Percentiles rank a stretch among this genome's conserved stretches.
Evolutionary conservation across 2,888 invertebrate species (phyloP).

Genomic region (Lycaena phlaeas): DNA sequence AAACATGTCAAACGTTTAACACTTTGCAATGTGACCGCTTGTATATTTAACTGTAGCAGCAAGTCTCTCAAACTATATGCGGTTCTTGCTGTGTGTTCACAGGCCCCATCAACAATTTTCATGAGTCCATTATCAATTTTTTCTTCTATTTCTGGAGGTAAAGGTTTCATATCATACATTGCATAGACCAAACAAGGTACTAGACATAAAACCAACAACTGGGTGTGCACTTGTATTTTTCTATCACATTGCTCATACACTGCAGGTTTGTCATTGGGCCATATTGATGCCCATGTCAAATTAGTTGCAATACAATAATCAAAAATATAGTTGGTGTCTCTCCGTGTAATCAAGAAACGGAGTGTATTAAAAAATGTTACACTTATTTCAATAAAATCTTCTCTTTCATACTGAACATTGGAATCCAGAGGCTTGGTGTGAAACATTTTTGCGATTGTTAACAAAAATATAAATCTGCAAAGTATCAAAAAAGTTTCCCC

Average conservation of each 20-base stretch:
- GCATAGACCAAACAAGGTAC: conserved; percentile 72
- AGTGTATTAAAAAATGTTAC: conserved; percentile 46
- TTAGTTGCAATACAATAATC: conserved; percentile 48
- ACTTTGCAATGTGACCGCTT: conserved; percentile 61
- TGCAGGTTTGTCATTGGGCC: conserved; percentile 31
- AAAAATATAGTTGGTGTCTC: conserved; percentile 35
- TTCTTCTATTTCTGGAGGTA: conserved; percentile 41
- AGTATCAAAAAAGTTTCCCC: conserved; percentile 57
- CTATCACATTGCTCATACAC: conserved; percentile 26
- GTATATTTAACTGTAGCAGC: conserved; percentile 49
- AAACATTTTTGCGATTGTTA: conserved; percentile 49
- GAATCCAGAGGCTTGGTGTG: conserved; percentile 36
- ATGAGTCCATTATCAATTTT: conserved; percentile 73
- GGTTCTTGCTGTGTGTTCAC: conserved; percentile 75
- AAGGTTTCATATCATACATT: conserved; percentile 27
- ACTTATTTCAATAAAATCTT: conserved; percentile 43
- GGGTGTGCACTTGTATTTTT: conserved; percentile 65
- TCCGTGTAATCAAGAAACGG: conserved; percentile 35
- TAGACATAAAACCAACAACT: conserved; percentile 75
- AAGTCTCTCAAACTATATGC: conserved; percentile 74
- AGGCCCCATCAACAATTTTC: conserved; percentile 75
- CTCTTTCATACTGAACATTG: conserved; percentile 37
- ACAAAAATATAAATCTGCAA: conserved; percentile 59
- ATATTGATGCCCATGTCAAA: conserved; percentile 38
- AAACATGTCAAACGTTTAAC: conserved; percentile 72